Evolutionary conservation across 2,113 vertebrate species (phyloP), one percentile per base, ranked within the genome.

Genomic region (Hyaena hyaena): DNA sequence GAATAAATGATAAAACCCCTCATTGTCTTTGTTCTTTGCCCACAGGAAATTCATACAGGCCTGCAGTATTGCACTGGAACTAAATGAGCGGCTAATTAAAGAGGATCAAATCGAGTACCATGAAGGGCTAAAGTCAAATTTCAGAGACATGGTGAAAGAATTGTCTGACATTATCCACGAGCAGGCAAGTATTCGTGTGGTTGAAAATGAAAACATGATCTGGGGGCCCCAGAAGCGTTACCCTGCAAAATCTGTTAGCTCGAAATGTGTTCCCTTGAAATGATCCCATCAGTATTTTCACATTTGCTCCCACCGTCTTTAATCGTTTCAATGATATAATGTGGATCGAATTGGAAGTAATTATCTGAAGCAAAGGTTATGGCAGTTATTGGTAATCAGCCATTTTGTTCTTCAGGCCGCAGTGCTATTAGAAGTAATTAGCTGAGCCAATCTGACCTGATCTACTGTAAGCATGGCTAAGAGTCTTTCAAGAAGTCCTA

Each of bases 101-200:
- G 99, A 99, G 84, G 99, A 99, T 97, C 99, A 99, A 98, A 97
- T 99, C 66, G 99, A 99, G 97, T 99, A 99, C 97, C 99, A 99
- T 0, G 99, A 99, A 97, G 99, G 99, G 23, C 98, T 99, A 26
- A 99, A 99, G 97, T 98, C 98, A 95, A 99, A 99, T 98, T 99
- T 99, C 69, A 99, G 99, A 98, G 99, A 99, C 63, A 99, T 99
- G 99, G 99, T 99, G 61, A 99, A 99, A 97, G 99, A 99, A 96
- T 98, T 99, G 24, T 99, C 99, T 0, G 99, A 99, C 66, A 99
- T 99, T 98, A 99, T 99, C 97, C 99, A 99, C 0, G 99, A 99
- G 76, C 99, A 99, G 99, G 99, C 98, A 99, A 0, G 98, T 98
- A 96, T 89, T 95, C 53, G 11, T 1, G 0, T 1, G 10, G 12